Percentiles rank a stretch among this genome's conserved stretches.
Evolutionary conservation across 2,113 vertebrate species (phyloP).

Genomic region (Chloropsis hardwickii): DNA sequence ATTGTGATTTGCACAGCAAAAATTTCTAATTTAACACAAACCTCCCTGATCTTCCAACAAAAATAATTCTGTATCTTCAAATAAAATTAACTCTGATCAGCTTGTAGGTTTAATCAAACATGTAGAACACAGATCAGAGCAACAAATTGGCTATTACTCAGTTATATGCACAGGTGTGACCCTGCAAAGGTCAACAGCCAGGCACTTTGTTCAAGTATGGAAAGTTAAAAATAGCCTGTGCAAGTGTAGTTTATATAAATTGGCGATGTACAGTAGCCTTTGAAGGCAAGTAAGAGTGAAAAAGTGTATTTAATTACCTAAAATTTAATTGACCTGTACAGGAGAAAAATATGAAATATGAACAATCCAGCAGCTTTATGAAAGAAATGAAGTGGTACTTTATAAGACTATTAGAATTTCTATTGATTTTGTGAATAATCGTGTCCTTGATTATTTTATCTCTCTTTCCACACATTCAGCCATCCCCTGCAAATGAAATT

Average conservation of each 20-base stretch:
- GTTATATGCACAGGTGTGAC: slow-evolving; percentile 35
- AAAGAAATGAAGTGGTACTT: slow-evolving; percentile 6
- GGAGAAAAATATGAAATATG: background rate
- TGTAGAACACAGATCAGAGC: background rate
- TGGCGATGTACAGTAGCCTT: background rate
- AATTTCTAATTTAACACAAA: background rate
- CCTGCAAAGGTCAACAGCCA: slow-evolving; percentile 47
- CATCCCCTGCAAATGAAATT: background rate
- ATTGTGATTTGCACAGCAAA: background rate
- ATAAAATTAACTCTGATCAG: background rate
- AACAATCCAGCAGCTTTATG: background rate
- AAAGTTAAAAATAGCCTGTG: slow-evolving; percentile 54
- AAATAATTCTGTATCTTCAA: background rate
- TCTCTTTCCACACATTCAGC: background rate
- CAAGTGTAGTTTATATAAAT: slow-evolving; percentile 30
- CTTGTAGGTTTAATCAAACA: background rate
- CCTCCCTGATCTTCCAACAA: background rate
- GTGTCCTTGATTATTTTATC: slow-evolving; percentile 10
- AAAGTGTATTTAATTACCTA: slow-evolving; percentile 16
- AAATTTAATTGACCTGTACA: slow-evolving; percentile 11
- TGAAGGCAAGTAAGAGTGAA: background rate
- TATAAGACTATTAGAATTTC: background rate
- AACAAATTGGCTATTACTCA: slow-evolving; percentile 17
- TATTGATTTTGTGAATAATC: slow-evolving; percentile 36
- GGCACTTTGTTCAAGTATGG: slow-evolving; percentile 34